Base-by-base conservation (phyloP, 2,888 invertebrate species). In the Pyrrhia umbra region DNA sequence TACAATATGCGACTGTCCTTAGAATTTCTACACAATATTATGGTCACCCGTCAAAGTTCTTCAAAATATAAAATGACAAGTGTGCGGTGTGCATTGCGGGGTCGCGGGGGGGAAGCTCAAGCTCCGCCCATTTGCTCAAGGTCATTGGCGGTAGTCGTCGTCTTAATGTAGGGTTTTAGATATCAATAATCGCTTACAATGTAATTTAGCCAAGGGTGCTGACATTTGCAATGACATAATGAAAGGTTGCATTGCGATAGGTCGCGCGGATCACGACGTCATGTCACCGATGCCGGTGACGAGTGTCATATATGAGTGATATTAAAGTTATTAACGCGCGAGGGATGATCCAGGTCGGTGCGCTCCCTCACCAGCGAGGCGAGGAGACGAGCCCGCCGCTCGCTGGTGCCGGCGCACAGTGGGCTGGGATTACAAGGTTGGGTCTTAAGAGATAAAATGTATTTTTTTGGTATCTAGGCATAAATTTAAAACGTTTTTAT, bases 301-400 rank as follows among this genome's bases (percentile, higher is more conserved):
- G 46, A 68, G 55, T 63, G 51, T 34, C 51, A 61, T 55, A 73
- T 16, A 73, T 16, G 43, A 73, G 59, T 71, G 67, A 54, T 69
- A 71, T 62, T 76, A 75, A 74, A 73, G 81, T 84, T 85, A 85
- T 81, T 85, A 85, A 85, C 86, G 88, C 83, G 80, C 78, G 82
- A 86, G 87, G 89, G 90, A 88, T 90, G 90, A 92, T 92, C 79
- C 90, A 90, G 92, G 92, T 92, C 92, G 92, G 84, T 88, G 91
- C 85, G 86, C 85, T 86, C 87, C 84, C 85, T 86, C 81, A 75
- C 61, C 81, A 78, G 83, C 83, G 82, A 84, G 76, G 85, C 85
- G 86, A 77, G 68, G 81, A 80, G 81, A 62, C 80, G 64, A 47
- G 51, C 67, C 50, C 70, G 50, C 40, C 55, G 67, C 30, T 50